These are phyloP conservation scores for Spongilla lacustris DNA, from an alignment of 37 sponge, comb jelly and placozoan genomes.

Conservation along the genomic window DNA sequence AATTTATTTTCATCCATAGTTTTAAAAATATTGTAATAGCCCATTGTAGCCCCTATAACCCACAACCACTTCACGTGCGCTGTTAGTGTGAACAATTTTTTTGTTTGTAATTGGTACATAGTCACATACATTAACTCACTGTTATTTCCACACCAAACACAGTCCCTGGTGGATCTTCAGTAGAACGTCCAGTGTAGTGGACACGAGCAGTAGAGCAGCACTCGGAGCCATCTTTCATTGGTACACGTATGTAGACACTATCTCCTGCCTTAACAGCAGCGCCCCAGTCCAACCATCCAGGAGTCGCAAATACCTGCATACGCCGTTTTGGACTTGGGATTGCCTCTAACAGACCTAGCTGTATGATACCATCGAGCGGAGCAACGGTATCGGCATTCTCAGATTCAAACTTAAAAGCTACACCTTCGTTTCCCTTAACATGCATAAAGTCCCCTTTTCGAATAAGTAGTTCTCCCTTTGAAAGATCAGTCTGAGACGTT, in stretches of 20 bases:
- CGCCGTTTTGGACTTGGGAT: neutral
- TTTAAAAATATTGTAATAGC: too few relatives aligned
- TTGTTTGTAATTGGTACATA: too few relatives aligned
- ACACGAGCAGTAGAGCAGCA: constrained; percentile 17
- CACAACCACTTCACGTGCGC: too few relatives aligned
- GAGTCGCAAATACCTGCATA: neutral
- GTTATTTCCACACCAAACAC: constrained; percentile 76
- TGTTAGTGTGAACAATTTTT: too few relatives aligned
- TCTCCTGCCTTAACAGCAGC: constrained; percentile 12
- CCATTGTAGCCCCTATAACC: too few relatives aligned
- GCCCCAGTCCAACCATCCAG: constrained; percentile 19
- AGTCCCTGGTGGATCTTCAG: constrained; percentile 19
- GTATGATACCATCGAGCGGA: constrained; percentile 11
- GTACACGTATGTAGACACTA: constrained; percentile 31
- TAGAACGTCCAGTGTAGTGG: constrained; percentile 32
- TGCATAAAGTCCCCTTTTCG: neutral
- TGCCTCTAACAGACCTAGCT: constrained; percentile 34
- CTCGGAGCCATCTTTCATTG: neutral
- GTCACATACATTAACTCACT: too few relatives aligned
- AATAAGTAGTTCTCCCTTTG: constrained; percentile 39
- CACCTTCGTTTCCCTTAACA: constrained; percentile 5
- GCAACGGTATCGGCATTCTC: constrained; percentile 11
- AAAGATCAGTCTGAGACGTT: neutral
- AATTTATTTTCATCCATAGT: too few relatives aligned
- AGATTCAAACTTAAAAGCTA: neutral